Percentiles rank a stretch among this genome's conserved stretches.
Conservation (phyloP, 2,888 invertebrate genomes). For the Beris morrisii region DNA sequence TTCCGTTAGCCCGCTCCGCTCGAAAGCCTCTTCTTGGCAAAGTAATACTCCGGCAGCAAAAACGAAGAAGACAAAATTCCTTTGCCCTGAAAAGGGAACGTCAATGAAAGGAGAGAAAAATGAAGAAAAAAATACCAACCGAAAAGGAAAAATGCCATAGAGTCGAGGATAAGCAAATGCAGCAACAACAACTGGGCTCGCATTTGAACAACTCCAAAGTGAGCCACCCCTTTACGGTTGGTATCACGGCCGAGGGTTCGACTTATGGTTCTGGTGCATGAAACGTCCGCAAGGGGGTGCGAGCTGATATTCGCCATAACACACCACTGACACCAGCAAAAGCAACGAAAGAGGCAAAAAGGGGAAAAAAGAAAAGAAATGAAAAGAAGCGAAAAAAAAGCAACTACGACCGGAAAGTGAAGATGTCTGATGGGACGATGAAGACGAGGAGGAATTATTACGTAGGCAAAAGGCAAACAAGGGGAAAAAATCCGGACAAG, state of each 20-base stretch:
- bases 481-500: conserved; percentile 24
- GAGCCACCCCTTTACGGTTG: no score
- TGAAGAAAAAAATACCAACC: not conserved
- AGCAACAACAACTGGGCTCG: not conserved
- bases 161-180: not conserved
- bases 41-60: conserved; percentile 11
- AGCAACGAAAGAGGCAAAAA: not conserved
- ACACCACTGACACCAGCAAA: conserved; percentile 5
- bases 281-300: no score
- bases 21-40: conserved; percentile 9
- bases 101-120: not conserved
- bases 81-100: conserved; percentile 10
- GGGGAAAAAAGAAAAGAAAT: not conserved
- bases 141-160: conserved; percentile 5
- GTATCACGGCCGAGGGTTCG: no score
- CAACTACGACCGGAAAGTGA: conserved; percentile 25
- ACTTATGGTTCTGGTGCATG: no score
- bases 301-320: no score
- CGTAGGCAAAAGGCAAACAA: conserved; percentile 30
- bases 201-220: no score
- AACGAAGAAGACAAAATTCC: conserved; percentile 6
- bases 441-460: conserved; percentile 22
- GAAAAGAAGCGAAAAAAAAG: not conserved
- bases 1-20: conserved; percentile 3
- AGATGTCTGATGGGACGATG: conserved; percentile 22